Percentiles rank a stretch among this genome's conserved stretches.
phyloP scores from a whole-genome alignment of 1,140 invertebrate genomes.

The Drosophila sechellia region DNA sequence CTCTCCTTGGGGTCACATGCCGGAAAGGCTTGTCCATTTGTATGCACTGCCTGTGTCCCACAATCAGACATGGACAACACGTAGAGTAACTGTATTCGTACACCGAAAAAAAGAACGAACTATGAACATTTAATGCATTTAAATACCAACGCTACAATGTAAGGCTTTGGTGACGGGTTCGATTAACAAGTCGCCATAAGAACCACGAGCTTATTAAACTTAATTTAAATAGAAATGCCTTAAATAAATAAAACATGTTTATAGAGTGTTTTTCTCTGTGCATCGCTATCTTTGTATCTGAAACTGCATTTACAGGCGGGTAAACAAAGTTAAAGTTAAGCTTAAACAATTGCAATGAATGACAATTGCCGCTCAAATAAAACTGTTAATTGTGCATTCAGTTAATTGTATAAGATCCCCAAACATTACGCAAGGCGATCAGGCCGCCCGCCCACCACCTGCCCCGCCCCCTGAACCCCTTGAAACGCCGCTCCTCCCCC shows the following conservation, averaged over 20 bases:
- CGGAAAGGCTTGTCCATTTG: slow-evolving; percentile 40
- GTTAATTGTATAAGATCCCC: slow-evolving; percentile 55
- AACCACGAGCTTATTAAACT: too few species aligned
- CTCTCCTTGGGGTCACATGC: slow-evolving; percentile 18
- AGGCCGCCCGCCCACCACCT: slow-evolving; percentile 3
- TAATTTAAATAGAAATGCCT: background rate
- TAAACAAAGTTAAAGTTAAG: slow-evolving; percentile 35
- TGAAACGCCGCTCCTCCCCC: background rate
- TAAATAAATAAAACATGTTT: background rate
- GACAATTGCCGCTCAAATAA: slow-evolving; percentile 51
- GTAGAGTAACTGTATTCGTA: slow-evolving; percentile 19
- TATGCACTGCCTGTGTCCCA: slow-evolving; percentile 19
- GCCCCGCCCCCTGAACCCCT: background rate
- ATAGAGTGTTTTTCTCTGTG: slow-evolving; percentile 4
- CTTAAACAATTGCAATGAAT: slow-evolving; percentile 59
- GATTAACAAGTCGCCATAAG: too few species aligned
- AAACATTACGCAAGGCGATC: slow-evolving; percentile 51
- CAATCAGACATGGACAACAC: slow-evolving; percentile 33
- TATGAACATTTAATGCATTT: too few species aligned
- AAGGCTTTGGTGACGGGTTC: too few species aligned
- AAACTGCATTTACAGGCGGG: slow-evolving; percentile 20
- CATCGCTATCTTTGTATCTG: slow-evolving; percentile 24
- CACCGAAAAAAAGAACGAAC: background rate
- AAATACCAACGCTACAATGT: background rate
- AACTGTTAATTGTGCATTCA: slow-evolving; percentile 63